Evolutionary conservation across 2,797 vertebrate species (phyloP), one percentile per base, ranked within the genome.

Genomic region (Luscinia megarhynchos): DNA sequence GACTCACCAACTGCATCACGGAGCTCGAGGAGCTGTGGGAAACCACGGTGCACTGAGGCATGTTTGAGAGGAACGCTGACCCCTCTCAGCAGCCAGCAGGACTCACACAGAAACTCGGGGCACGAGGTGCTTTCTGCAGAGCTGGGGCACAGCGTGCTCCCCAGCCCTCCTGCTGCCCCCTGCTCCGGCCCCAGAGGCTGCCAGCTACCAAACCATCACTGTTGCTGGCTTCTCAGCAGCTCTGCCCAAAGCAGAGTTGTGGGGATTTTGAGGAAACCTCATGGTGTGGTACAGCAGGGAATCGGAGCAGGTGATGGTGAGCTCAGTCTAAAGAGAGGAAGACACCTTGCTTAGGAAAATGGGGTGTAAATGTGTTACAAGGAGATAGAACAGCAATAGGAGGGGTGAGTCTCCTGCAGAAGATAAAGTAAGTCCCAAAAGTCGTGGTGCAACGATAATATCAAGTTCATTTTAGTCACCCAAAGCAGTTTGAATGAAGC

Each of bases 1-100:
- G 95, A 95, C 48, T 96, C 95, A 92, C 84, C 79, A 77, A 14
- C 82, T 75, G 73, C 16, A 48, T 38, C 87, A 10, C 67, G 50
- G 69, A 34, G 48, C 70, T 92, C 1, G 3, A 67, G 63, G 84
- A 73, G 88, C 94, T 94, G 87, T 83, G 95, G 82, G 93, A 89
- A 94, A 62, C 58, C 79, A 24, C 4, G 4, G 82, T 77, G 92
- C 89, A n/a, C 78, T 58, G 72, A 90, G 84, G 92, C 84, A 4
- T 91, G 89, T 11, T 68, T 23, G 16, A 89, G 78, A 64, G 0
- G 19, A 80, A 23, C 30, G 8, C 61, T 94, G 90, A 92, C 93
- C 90, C 66, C 36, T 10, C 61, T 64, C 70, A 85, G 86, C 86
- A 88, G 70, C 72, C 84, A 68, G 84, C 0, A 1, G 78, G 84